Base-by-base conservation (phyloP, 2,888 invertebrate genomes). In the Polylopha cassiicola region DNA sequence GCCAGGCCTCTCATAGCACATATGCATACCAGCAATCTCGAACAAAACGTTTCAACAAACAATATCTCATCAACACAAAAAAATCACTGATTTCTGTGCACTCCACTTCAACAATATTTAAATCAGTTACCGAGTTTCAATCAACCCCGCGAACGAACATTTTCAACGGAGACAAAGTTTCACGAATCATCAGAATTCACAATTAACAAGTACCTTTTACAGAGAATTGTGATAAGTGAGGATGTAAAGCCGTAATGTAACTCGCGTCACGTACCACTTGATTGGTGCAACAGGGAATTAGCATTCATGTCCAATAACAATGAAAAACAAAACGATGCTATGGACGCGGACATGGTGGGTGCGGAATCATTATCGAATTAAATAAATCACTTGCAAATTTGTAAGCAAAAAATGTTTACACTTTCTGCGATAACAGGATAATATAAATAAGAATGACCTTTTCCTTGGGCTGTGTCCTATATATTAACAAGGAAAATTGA, bases 1-100 rank as follows among this genome's bases (percentile, higher is more conserved):
- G 46, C 78, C 74, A 43, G 84, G 81, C 59, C 84, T 63, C 65
- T 84, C 84, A 80, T 81, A 85, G 64, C 84, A 84, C 81, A 84
- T 70, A 77, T 84, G 84, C 84, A 85, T 85, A 66, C 73, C 81
- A 77, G 72, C 73, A 58, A 63, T 57, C 61, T 55, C 68, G 55
- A 15, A 18, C 16, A 23, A 9, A 36, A 36, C 24, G 41, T 36
- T 14, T 36, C 26, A 24, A 30, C 36, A 41, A 36, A 41, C 29
- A 23, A 39, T 24, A 31, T 33, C 33, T 39, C 51, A 47, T 50
- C 32, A 37, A 43, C 44, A 51, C 37, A 48, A 39, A 43, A 43
- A 43, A 44, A 47, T 41, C 37, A 39, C 37, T 29, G 26, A 43
- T 32, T 8, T 43, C 39, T 36, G 8, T 32, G 32, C 57, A 62